Evolutionary conservation across 2,888 invertebrate species (phyloP), one percentile per base, ranked within the genome.

Genomic region (Ariolimax columbianus): DNA sequence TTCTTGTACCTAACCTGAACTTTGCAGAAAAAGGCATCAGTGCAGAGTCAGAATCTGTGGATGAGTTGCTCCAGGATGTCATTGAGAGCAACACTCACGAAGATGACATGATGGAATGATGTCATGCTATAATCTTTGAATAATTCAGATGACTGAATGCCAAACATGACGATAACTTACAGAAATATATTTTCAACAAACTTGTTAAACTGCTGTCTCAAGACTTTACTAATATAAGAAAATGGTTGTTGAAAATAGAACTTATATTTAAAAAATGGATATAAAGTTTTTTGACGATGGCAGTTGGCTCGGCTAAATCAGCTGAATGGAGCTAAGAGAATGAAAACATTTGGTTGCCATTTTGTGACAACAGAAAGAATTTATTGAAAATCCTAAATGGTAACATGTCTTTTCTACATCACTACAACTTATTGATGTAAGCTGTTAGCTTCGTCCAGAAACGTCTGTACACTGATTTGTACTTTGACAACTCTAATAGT

Each of bases 11-110:
- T 17, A 93, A 93, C 84, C 87, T 94, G 84, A 92, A 93, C 87
- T 92, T 93, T 80, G 93, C 92, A 80, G 93, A 93, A 86, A 93
- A 93, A 86, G 92, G 92, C 78, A 92, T 93, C 84, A 92, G 92
- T 82, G 92, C 92, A 7, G 92, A 93, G 82, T 92, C 92, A 30
- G 93, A 93, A 83, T 92, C 93, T 4, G 93, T 94, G 11, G 94
- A 94, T 85, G 91, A 93, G 86, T 91, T 94, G 55, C 90, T 94
- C 36, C 90, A 93, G 81, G 94, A 94, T 87, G 93, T 94, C 73
- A 93, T 94, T 78, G 93, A 92, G 88, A 92, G 92, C 89, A 92
- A 92, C 89, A 91, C 91, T 77, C 91, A 91, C 47, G 92, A 92
- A 68, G 92, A 92, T 33, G 92, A 91, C 66, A 85, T 89, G 85